A percentile compares a stretch with the other conserved stretches of the same genome.
phyloP scores from a whole-genome alignment of 2,888 invertebrate species.

The Azorinus chamasolen region DNA sequence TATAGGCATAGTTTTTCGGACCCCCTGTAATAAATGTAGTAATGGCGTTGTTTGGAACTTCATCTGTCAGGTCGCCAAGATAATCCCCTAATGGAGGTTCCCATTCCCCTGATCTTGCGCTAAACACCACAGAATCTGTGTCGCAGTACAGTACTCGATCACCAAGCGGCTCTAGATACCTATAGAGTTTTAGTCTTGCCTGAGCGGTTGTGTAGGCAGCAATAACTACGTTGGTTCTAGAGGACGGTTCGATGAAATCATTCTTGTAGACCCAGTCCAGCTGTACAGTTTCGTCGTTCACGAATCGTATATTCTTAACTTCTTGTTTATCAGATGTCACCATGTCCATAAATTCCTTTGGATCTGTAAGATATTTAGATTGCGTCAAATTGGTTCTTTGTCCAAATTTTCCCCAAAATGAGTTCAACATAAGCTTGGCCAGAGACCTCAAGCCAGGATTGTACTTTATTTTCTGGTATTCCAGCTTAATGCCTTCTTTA shows the following conservation, averaged over 20 bases:
- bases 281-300: constrained; percentile 22
- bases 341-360: constrained; percentile 21
- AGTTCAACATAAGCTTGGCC: constrained; percentile 47
- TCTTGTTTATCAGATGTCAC: constrained; percentile 31
- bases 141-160: constrained; percentile 22
- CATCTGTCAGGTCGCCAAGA: constrained; percentile 84
- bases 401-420: constrained; percentile 42
- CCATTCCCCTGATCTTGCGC: constrained; percentile 8
- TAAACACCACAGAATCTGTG: constrained; percentile 37
- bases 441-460: constrained; percentile 34
- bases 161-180: constrained; percentile 23
- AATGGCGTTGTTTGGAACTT: constrained; percentile 63
- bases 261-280: constrained; percentile 13
- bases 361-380: constrained; percentile 5
- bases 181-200: constrained; percentile 42
- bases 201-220: constrained; percentile 51
- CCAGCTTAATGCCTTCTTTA: constrained; percentile 27
- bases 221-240: too few relatives aligned
- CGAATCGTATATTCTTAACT: constrained; percentile 20
- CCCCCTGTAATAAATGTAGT: constrained; percentile 79
- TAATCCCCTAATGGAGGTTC: constrained; percentile 73
- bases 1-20: constrained; percentile 82
- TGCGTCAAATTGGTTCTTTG: constrained; percentile 33
- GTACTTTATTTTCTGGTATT: constrained; percentile 17
- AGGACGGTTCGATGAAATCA: constrained; percentile 24